phyloP scores from a whole-genome alignment of 2,113 vertebrate species.

The Corythornis madagascariensis region DNA sequence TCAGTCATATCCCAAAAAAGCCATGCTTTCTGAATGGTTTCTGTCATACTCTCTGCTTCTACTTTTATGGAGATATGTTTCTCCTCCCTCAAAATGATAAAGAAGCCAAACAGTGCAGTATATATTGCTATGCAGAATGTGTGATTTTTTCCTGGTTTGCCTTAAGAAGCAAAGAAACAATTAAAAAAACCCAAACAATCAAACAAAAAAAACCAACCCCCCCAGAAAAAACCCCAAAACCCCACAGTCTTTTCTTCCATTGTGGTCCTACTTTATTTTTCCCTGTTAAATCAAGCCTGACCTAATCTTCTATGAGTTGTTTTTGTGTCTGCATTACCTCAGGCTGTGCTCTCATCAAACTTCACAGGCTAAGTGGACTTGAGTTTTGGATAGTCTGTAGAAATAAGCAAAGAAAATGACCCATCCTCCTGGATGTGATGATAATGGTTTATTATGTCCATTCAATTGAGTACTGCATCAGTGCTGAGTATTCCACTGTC shows the following conservation, averaged over 20 bases:
- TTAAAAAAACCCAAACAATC: not conserved
- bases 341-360: slow-evolving; percentile 57
- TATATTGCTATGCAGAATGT: not conserved
- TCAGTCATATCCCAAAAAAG: not conserved
- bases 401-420: slow-evolving; percentile 59
- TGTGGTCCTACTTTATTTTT: slow-evolving; percentile 9
- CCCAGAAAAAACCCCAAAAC: not conserved
- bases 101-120: not conserved
- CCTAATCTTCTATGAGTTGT: slow-evolving; percentile 29
- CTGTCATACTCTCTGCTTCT: not conserved
- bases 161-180: not conserved
- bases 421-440: slow-evolving; percentile 17
- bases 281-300: slow-evolving; percentile 29
- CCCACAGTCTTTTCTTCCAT: not conserved
- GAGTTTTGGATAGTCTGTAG: slow-evolving; percentile 34
- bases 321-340: slow-evolving; percentile 28
- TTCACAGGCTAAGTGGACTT: slow-evolving; percentile 38
- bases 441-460: slow-evolving; percentile 53
- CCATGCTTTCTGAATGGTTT: not conserved
- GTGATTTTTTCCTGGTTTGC: not conserved
- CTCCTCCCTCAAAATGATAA: not conserved
- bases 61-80: not conserved
- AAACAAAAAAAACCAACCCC: not conserved
- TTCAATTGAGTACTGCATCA: slow-evolving; percentile 19
- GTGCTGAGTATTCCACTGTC: slow-evolving; percentile 3